Base-by-base conservation (phyloP, 2,113 vertebrate species). In the Orycteropus afer region DNA sequence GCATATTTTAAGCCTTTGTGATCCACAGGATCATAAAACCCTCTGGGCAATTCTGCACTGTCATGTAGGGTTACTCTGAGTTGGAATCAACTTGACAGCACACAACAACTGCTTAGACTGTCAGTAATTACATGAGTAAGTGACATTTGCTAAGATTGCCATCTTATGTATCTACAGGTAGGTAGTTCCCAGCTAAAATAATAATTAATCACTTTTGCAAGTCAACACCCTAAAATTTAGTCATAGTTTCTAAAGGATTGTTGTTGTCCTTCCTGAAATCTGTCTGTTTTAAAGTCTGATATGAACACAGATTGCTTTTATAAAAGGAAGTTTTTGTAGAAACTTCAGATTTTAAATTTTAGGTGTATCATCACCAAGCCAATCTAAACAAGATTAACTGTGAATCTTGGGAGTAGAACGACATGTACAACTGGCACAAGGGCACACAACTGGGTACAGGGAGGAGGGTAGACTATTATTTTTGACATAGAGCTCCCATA, bases 211-310 rank as follows among this genome's bases (percentile, higher is more conserved):
- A 81, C 0, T 76, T 47, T 27, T n/a, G 15, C 0, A 0, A 17
- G 23, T 93, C 69, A n/a, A 23, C 18, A 27, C 4, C 76, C 91
- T 40, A 67, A 34, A 73, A 34, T 89, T 27, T 14, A 9, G 55
- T 63, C 73, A 18, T 27, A 73, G 85, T 91, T 92, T 51, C 29
- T 3, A 27, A 84, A 49, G 79, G 89, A 73, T 77, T 95, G 40
- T 90, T 86, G 22, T 4, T 57, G 89, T 92, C 78, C 89, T 88
- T 98, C 89, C 49, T 84, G 71, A 82, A 61, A 59, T 79, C 82
- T 61, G 79, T 73, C 42, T n/a, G 42, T 63, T 55, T 91, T 57
- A 25, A 82, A 20, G 25, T 93, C 23, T 61, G n/a, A 73, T 13
- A 32, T n/a, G 53, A 78, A 23, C 23, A 53, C 27, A 65, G 40